These are phyloP conservation scores for Anneissia japonica DNA, from an alignment of 35 echinoderm and acorn worm genomes.

Conservation along the genomic window DNA sequence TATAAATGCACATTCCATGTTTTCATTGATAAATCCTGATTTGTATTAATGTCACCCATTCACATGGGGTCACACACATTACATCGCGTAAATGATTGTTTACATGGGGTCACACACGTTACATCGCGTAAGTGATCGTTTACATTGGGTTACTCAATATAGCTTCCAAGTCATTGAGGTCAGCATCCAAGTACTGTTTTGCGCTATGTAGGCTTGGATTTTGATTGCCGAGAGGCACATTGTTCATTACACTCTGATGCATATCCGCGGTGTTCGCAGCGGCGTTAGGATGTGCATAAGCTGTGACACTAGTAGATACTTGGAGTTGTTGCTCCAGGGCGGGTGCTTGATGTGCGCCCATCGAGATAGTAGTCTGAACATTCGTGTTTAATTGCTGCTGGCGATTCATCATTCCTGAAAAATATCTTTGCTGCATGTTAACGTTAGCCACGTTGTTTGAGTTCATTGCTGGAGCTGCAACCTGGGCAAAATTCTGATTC, in stretches of 20 bases:
- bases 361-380: neutral
- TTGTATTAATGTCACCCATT: too few species aligned
- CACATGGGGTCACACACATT: too few species aligned
- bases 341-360: neutral
- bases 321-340: neutral
- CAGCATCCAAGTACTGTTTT: neutral
- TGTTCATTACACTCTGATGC: neutral
- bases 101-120: too few species aligned
- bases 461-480: neutral
- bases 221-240: neutral
- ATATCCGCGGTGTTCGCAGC: neutral
- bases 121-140: too few species aligned
- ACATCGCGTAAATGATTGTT: too few species aligned
- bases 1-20: too few species aligned
- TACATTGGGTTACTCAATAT: neutral
- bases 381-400: neutral
- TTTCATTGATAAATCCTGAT: too few species aligned
- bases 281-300: neutral
- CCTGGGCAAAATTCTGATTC: neutral
- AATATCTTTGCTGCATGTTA: neutral
- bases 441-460: neutral
- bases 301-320: neutral
- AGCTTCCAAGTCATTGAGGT: neutral
- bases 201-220: neutral
- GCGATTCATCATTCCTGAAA: neutral